These are phyloP conservation scores for Mirounga angustirostris DNA, from an alignment of 2,113 vertebrate species.

Conservation along the genomic window DNA sequence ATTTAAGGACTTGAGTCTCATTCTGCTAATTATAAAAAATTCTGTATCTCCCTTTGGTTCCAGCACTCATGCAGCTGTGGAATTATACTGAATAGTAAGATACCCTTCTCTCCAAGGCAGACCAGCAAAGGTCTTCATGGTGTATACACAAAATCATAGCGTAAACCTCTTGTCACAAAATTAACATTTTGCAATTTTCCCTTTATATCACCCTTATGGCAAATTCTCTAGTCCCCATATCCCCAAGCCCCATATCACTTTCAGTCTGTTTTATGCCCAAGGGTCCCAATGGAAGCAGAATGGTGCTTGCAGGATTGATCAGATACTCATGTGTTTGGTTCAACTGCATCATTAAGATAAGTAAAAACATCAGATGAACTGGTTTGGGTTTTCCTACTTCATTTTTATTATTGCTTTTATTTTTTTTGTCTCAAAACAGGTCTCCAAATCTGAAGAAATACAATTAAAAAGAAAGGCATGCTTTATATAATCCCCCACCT, in stretches of 20 bases:
- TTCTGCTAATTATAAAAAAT: not conserved
- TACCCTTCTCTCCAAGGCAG: not conserved
- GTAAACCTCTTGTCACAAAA: not conserved
- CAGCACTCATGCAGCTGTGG: not conserved
- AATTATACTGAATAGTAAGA: not conserved
- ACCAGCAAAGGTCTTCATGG: not conserved
- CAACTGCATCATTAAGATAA: not conserved
- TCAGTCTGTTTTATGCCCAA: not conserved
- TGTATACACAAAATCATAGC: not conserved
- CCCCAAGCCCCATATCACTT: not conserved
- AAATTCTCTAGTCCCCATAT: not conserved
- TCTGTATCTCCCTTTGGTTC: not conserved
- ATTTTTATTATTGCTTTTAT: constrained; percentile 27
- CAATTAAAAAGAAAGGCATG: not conserved
- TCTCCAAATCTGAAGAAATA: constrained; percentile 39
- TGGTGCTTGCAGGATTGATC: not conserved
- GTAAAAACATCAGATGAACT: not conserved
- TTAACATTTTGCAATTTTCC: not conserved
- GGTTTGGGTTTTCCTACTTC: not conserved
- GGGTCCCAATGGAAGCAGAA: not conserved
- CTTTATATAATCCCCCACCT: not conserved
- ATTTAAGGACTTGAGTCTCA: not conserved
- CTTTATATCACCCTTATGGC: not conserved
- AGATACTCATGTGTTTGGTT: not conserved
- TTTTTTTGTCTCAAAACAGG: not conserved